These are phyloP conservation scores for Paraplagusia blochii DNA, from an alignment of 2,113 vertebrate species.

Conservation along the genomic window DNA sequence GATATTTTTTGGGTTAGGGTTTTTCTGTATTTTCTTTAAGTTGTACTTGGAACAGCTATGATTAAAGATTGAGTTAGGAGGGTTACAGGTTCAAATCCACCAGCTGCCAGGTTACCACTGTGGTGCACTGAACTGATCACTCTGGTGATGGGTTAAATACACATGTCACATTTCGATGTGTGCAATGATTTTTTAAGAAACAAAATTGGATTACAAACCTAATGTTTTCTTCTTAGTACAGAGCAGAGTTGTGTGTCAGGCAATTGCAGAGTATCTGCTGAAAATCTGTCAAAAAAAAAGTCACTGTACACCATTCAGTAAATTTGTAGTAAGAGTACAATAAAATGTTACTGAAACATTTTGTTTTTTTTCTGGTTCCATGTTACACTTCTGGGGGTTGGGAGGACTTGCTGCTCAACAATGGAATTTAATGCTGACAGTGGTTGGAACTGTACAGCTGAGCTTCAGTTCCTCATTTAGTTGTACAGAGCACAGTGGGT, in stretches of 20 bases:
- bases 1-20: neutral
- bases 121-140: no score
- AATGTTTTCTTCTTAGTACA: no score
- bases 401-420: slow-evolving; percentile 18
- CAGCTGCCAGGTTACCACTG: no score
- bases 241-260: no score
- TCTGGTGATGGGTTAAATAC: no score
- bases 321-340: slow-evolving; percentile 8
- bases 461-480: slow-evolving; percentile 56
- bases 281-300: slow-evolving; percentile 10
- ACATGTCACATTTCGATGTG: no score
- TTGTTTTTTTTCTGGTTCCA: slow-evolving; percentile 28
- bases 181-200: no score
- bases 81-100: no score
- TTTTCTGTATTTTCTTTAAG: slow-evolving; percentile 1
- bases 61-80: neutral
- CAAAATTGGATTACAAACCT: no score
- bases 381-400: slow-evolving; percentile 23
- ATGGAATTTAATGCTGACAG: no score
- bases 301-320: slow-evolving; percentile 11
- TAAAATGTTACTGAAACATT: slow-evolving; percentile 25
- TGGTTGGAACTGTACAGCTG: slow-evolving; percentile 42
- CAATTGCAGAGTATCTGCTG: slow-evolving; percentile 21
- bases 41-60: neutral
- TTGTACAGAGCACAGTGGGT: slow-evolving; percentile 36